Percentiles rank a stretch among this genome's conserved stretches.
Conservation (phyloP, 2,113 vertebrate genomes). For the Syrrhaptes paradoxus region DNA sequence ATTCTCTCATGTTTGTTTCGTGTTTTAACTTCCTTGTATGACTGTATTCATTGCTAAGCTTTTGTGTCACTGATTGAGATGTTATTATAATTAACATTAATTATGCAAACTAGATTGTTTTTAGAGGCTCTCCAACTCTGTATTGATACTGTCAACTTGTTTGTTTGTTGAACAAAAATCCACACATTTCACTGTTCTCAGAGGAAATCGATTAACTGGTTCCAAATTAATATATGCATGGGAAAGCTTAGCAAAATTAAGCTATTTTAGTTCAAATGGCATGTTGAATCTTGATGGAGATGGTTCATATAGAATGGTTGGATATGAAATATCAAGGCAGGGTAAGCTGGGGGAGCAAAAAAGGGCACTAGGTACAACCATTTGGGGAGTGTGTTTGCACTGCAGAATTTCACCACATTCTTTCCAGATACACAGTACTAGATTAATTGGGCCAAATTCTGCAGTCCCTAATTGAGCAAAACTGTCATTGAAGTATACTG, state of each 20-base stretch:
- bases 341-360: not conserved
- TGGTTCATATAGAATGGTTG: not conserved
- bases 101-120: slow-evolving; percentile 61
- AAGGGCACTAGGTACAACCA: not conserved
- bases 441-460: slow-evolving; percentile 11
- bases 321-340: slow-evolving; percentile 1
- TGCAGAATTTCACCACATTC: not conserved
- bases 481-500: not conserved
- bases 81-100: slow-evolving; percentile 70
- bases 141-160: slow-evolving; percentile 56
- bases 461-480: not conserved
- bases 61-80: slow-evolving; percentile 67
- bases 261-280: not conserved
- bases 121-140: slow-evolving; percentile 51
- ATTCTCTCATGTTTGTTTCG: slow-evolving; percentile 49
- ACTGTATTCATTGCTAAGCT: slow-evolving; percentile 50
- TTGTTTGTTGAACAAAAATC: slow-evolving; percentile 49
- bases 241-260: not conserved
- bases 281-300: not conserved
- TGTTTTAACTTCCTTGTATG: slow-evolving; percentile 56
- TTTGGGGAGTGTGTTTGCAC: not conserved
- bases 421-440: not conserved
- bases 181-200: not conserved
- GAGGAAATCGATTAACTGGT: not conserved
- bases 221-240: not conserved